Evolutionary conservation across 2,113 vertebrate species (phyloP), one percentile per base, ranked within the genome.

Genomic region (Oreochromis aureus): DNA sequence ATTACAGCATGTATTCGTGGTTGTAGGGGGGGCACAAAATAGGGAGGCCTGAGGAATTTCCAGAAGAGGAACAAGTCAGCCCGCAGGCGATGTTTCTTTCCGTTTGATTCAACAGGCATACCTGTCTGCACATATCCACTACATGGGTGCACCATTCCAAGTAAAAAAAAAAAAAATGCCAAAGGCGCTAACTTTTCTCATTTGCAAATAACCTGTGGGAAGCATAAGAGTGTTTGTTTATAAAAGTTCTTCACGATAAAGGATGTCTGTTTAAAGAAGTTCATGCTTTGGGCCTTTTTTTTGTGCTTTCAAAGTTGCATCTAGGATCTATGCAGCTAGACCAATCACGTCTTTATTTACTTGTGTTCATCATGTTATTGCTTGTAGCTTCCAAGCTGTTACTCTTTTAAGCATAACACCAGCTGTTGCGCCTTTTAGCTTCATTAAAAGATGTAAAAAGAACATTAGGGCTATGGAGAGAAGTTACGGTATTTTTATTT

Each of bases 1-100:
- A 88, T 93, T 89, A 81, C 85, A 84, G 81, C 82, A 54, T 79
- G 86, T 90, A 59, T 86, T 36, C 86, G 79, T 63, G 92, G 63
- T 81, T 89, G 86, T 79, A 86, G 30, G 79, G 89, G 73, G 19
- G 83, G 84, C 15, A 56, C n/a, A 81, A 46, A 54, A 78, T 34
- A 79, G 73, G 80, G 80, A 90, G 90, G 87, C 87, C 87, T 88
- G 87, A 94, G 95, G 95, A 97, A 96, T 96, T 96, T 96, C 90
- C 94, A 95, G 82, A 53, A 10, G 15, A 90, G 90, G 93, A 96
- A 95, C 92, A 93, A 90, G 81, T 89, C 61, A 91, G 85, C 94
- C 96, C 53, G 10, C 61, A 94, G 94, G 96, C 91, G 1, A 53
- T 15, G 76, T 82, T 94, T 95, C 96, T 30, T 48, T 86, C 88